phyloP scores from a whole-genome alignment of 2,888 invertebrate species.

The Unio delphinus region DNA sequence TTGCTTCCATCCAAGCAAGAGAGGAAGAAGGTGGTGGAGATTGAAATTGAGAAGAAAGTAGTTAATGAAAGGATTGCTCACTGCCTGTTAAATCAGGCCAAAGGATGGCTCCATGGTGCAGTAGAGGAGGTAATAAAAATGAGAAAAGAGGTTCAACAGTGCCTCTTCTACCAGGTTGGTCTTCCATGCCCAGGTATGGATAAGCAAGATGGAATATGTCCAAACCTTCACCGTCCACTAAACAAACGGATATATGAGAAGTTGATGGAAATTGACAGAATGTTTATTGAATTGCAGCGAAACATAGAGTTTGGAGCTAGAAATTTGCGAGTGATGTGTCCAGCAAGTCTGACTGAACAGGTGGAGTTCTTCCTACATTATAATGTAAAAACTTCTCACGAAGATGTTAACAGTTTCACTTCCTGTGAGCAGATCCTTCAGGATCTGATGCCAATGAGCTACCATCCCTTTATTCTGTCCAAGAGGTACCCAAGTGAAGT shows the following conservation, averaged over 20 bases:
- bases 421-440: too few relatives aligned
- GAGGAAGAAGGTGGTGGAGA: conserved; percentile 1
- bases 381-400: too few relatives aligned
- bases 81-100: conserved; percentile 20
- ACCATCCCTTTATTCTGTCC: conserved; percentile 5
- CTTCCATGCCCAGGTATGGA: conserved; percentile 10
- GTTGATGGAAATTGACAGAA: conserved; percentile 21
- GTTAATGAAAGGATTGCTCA: conserved; percentile 14
- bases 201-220: conserved; percentile 9
- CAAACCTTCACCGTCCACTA: conserved; percentile 7
- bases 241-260: conserved; percentile 2
- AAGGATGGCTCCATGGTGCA: background rate
- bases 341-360: background rate
- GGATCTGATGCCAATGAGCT: conserved; percentile 24
- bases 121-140: conserved; percentile 7
- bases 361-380: conserved; percentile 2
- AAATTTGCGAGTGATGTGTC: conserved; percentile 4
- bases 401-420: too few relatives aligned
- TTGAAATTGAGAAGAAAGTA: conserved; percentile 8
- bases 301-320: conserved; percentile 22
- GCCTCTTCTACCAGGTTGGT: conserved; percentile 11
- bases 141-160: conserved; percentile 3
- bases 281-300: conserved; percentile 24
- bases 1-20: conserved; percentile 4
- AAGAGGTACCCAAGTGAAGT: conserved; percentile 13